Evolutionary conservation across 2,113 vertebrate genomes (phyloP).

Genomic region (Pangasianodon gigas): DNA sequence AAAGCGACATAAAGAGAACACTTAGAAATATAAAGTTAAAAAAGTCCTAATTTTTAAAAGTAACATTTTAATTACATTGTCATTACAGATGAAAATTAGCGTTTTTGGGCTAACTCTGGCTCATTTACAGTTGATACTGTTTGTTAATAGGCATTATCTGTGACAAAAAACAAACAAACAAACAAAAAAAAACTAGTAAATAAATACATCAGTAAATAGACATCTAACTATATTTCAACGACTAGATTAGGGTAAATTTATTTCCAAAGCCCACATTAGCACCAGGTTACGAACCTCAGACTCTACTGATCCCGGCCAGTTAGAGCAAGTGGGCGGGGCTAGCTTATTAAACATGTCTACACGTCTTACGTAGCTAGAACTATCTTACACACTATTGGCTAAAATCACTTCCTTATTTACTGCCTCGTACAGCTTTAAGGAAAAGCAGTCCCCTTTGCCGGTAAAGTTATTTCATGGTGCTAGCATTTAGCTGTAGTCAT

Average conservation of each 20-base stretch:
- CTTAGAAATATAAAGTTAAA: too few species aligned
- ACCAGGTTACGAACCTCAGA: neutral
- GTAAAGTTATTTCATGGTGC: neutral
- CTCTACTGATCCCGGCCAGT: neutral
- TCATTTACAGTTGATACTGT: neutral
- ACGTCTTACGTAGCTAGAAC: neutral
- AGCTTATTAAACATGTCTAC: neutral
- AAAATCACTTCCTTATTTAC: conserved; percentile 63
- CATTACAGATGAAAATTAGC: neutral
- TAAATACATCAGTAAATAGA: neutral
- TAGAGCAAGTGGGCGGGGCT: neutral
- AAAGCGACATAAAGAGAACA: too few species aligned
- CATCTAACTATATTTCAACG: neutral
- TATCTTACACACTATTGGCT: conserved; percentile 54
- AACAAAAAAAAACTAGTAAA: neutral
- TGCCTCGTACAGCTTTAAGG: neutral
- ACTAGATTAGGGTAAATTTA: neutral
- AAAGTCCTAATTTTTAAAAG: neutral
- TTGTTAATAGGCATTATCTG: neutral
- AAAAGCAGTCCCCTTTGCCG: neutral
- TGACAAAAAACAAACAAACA: neutral
- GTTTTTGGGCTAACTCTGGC: neutral
- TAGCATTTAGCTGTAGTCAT: rapidly evolving
- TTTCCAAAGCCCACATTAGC: too few species aligned
- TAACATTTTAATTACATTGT: neutral